A percentile compares a stretch with the other conserved stretches of the same genome.
Conservation (phyloP, 2,888 invertebrate species). For the Lamellibrachia columna region DNA sequence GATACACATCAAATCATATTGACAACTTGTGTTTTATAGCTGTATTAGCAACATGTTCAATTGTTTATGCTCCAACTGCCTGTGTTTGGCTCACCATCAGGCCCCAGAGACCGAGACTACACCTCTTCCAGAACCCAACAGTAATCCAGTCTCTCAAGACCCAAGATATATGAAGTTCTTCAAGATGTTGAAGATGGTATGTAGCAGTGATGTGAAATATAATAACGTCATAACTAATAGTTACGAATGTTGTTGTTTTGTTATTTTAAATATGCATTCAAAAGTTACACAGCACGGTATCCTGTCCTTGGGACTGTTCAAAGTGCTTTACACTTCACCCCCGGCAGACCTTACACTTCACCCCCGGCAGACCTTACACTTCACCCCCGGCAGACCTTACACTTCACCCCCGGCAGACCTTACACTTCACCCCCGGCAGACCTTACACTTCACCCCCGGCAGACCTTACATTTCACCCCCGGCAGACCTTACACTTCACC, state of each 20-base stretch:
- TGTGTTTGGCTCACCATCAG: not conserved
- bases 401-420: too few species aligned
- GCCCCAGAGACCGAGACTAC: not conserved
- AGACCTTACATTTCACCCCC: too few species aligned
- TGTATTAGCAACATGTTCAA: not conserved
- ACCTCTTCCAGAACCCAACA: constrained; percentile 30
- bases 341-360: too few species aligned
- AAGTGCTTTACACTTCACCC: too few species aligned
- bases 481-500: too few species aligned
- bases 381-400: too few species aligned
- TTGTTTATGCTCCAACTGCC: not conserved
- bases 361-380: too few species aligned
- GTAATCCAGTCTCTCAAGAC: constrained; percentile 68
- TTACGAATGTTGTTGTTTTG: not conserved
- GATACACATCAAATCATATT: not conserved
- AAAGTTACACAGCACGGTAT: too few species aligned
- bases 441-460: too few species aligned
- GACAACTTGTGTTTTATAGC: not conserved
- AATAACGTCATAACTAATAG: not conserved
- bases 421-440: too few species aligned
- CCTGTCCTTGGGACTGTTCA: too few species aligned
- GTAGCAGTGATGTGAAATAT: constrained; percentile 35
- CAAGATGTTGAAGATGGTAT: constrained; percentile 85
- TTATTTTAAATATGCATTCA: not conserved
- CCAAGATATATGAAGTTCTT: constrained; percentile 81